Evolutionary conservation across 2,797 vertebrate genomes (phyloP).

Genomic region (Urophycis tenuis): DNA sequence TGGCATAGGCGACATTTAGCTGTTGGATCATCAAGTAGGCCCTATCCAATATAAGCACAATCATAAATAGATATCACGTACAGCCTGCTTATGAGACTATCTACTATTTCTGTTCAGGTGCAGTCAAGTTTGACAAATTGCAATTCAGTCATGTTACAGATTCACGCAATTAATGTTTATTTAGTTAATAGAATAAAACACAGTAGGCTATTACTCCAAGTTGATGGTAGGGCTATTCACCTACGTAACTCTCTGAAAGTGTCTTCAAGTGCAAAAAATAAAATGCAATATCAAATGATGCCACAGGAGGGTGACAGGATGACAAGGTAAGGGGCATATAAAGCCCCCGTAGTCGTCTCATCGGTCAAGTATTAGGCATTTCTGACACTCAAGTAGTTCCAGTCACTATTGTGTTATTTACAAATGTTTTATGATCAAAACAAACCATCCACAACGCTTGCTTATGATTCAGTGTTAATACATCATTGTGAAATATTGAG

Average conservation of each 20-base stretch:
- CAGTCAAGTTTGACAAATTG: not conserved
- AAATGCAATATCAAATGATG: conserved; percentile 16
- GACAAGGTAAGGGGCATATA: conserved; percentile 22
- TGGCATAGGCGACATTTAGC: not conserved
- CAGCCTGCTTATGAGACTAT: not conserved
- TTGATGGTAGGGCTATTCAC: not conserved
- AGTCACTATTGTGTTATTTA: conserved; percentile 39
- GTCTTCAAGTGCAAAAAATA: conserved; percentile 22
- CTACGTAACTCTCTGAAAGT: conserved; percentile 11
- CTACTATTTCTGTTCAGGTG: not conserved
- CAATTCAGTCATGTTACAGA: conserved; percentile 1
- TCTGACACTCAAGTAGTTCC: conserved; percentile 39
- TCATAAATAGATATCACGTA: not conserved
- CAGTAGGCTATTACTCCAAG: conserved; percentile 30
- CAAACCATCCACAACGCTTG: not conserved
- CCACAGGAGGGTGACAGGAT: conserved; percentile 59
- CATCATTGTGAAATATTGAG: not conserved
- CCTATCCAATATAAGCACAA: not conserved
- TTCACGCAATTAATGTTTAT: conserved; percentile 35
- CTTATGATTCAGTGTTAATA: not conserved
- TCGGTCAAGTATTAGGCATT: conserved; percentile 20
- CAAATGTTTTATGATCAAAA: conserved; percentile 20
- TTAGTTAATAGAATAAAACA: conserved; percentile 46
- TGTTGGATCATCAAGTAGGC: not conserved
- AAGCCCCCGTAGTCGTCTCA: not conserved